Base-by-base conservation (phyloP, 2,797 vertebrate genomes). In the Pygocentrus nattereri region DNA sequence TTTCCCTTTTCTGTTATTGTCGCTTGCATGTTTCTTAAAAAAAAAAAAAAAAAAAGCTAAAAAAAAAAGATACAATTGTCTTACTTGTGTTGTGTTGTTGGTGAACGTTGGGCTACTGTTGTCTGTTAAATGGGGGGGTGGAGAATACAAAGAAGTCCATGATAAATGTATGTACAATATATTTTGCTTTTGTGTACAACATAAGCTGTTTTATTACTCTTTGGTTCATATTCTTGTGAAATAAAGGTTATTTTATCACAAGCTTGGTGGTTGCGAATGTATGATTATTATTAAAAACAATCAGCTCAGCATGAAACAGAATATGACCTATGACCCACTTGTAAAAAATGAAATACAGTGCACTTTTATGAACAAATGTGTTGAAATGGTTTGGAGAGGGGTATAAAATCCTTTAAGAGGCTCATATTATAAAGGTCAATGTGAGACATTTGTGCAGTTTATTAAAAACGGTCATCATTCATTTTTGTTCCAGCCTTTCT, bases 161-260 rank as follows among this genome's bases (percentile, higher is more conserved):
- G 68, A 70, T 88, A 90, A 89, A 90, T 88, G 81, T 89, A 90
- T 88, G 88, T 88, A 84, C 88, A 87, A 90, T 89, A 89, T 93
- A 91, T 91, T 84, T 80, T 84, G 82, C 90, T 90, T 90, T 70
- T 84, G 85, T 93, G 90, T 93, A 90, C 74, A 82, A 93, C 87
- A 94, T 94, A 95, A 95, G 87, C 88, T 88, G 88, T 88, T 87
- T 90, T 85, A 77, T 79, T 89, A 84, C 87, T 80, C 87, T 77
- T 87, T 87, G 85, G 87, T 93, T 90, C 65, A 69, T 88, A 87
- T 79, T 87, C 93, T 88, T 93, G 91, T 95, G 90, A 93, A 95
- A 94, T 94, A 94, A 94, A 94, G 84, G 85, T 85, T 93, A 95
- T 95, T 94, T 95, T 95, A 95, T 93, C 92, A 88, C 31, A 72